Evolutionary conservation across 1,140 invertebrate species (phyloP), one percentile per base, ranked within the genome.

Genomic region (Neuroterus valhalla): DNA sequence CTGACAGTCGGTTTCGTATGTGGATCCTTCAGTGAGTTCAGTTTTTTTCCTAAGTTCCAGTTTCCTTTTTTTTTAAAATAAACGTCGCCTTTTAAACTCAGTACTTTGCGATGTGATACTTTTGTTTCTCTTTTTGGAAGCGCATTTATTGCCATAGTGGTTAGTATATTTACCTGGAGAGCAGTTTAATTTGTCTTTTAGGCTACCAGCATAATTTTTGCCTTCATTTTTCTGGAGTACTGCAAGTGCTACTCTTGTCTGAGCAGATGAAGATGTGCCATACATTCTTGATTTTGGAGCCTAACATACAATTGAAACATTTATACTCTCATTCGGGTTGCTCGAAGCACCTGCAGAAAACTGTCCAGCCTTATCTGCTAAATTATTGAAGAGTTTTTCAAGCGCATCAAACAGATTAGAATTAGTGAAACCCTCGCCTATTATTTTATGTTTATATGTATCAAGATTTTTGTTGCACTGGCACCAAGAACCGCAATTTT

Each of bases 401-500:
- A 67, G 43, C 14, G 6, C 66, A 4, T 4, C 38, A 12, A 23
- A 23, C 17, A 67, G 17, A 42, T 11, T 17, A 17, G 4, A 2
- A 67, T 67, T 23, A 2, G 17, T 3, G n/a, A 67, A 67, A 67
- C 66, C 66, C 2, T 67, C 38, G 11, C 66, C 66, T 43, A 67
- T 67, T 2, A 67, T 43, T 4, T 17, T 12, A 42, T 31, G 38
- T 43, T 43, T 67, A 23, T 67, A 67, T n/a, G 42, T 67, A 17
- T 42, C 38, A 19, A 38, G 38, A 67, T 67, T 38, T 14, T 31
- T 42, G 2, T 8, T 11, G 38, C 42, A 67, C 14, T 45, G 48
- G 62, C 67, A 78, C 71, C 71, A 76, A 70, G 4, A 67, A 43
- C 71, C 70, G 62, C 67, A 73, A 71, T 73, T 66, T 23, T 38